A percentile compares a stretch with the other conserved stretches of the same genome.
Evolutionary conservation across 2,113 vertebrate species (phyloP).

Genomic region (Rhinopomastus cyanomelas): DNA sequence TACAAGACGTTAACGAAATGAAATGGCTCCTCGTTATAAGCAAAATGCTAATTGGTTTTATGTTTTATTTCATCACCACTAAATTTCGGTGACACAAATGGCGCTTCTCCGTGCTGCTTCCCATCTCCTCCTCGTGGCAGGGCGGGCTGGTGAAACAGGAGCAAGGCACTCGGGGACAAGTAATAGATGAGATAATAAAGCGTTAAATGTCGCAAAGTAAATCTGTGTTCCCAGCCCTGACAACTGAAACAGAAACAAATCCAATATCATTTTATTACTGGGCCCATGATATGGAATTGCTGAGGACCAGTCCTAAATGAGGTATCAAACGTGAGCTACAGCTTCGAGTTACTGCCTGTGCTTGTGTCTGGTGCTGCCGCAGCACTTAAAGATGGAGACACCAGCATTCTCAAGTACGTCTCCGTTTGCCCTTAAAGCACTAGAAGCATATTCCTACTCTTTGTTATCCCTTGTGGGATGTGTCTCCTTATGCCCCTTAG

Average conservation of each 20-base stretch:
- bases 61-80: background rate
- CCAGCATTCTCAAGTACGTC: background rate
- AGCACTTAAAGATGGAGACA: background rate
- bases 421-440: background rate
- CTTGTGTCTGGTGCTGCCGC: background rate
- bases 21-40: background rate
- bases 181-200: slow-evolving; percentile 1
- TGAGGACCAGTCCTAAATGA: background rate
- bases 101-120: background rate
- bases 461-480: background rate
- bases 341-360: background rate
- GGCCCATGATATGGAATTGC: background rate
- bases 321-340: background rate
- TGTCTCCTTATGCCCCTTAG: background rate
- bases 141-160: background rate
- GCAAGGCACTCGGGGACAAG: background rate
- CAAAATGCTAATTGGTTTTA: slow-evolving; percentile 4
- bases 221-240: background rate
- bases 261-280: background rate
- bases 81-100: background rate
- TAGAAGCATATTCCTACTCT: background rate
- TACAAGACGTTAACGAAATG: slow-evolving; percentile 3
- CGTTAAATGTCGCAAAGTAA: background rate
- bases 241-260: background rate
- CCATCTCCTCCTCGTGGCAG: background rate